Evolutionary conservation across 1,140 invertebrate genomes (phyloP).

Genomic region (Melanaphis sacchari): DNA sequence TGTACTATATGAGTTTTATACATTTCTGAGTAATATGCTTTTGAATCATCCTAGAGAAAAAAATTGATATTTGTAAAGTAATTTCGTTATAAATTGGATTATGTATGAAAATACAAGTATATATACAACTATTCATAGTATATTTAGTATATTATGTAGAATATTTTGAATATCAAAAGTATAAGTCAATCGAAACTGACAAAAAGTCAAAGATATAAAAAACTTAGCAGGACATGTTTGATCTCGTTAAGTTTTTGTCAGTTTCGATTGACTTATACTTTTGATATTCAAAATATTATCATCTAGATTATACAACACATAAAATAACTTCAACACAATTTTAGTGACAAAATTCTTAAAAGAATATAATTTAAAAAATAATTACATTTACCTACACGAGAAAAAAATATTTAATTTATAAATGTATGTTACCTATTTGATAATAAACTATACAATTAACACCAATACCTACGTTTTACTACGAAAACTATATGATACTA

Average conservation of each 20-base stretch:
- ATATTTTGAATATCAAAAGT: conserved; percentile 3
- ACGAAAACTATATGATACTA: not conserved
- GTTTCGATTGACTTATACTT: not conserved
- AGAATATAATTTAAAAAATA: not conserved
- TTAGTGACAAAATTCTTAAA: not conserved
- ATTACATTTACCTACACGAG: not conserved
- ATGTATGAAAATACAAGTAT: not conserved
- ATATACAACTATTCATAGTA: not conserved
- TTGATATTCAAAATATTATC: not conserved
- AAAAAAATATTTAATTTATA: not conserved
- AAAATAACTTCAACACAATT: not conserved
- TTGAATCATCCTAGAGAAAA: not conserved
- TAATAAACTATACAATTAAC: not conserved
- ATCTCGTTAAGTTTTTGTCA: not conserved
- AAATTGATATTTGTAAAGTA: not conserved
- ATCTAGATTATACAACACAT: not conserved
- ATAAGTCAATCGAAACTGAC: not conserved
- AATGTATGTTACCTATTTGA: not conserved
- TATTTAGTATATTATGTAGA: not conserved
- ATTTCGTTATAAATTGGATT: not conserved
- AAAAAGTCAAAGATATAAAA: not conserved
- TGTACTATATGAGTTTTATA: not conserved
- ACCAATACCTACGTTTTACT: not conserved
- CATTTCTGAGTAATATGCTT: not conserved
- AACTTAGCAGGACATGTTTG: not conserved